A percentile compares a stretch with the other conserved stretches of the same genome.
Evolutionary conservation across 2,888 invertebrate species (phyloP).

Genomic region (Teinopalpus imperialis): DNA sequence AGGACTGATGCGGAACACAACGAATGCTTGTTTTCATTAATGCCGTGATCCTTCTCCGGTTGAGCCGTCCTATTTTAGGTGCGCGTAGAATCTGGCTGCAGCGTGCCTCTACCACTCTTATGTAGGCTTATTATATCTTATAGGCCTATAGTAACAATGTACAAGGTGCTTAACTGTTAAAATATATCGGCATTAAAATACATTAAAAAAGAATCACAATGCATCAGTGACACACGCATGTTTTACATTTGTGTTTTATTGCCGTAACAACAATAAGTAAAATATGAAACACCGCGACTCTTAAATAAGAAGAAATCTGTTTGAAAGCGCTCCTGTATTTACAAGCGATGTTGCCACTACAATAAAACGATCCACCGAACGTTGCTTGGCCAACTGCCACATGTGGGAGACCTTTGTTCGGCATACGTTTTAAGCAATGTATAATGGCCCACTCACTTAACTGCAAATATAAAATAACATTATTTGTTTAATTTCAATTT

Average conservation of each 20-base stretch:
- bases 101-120: no score
- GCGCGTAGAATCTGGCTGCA: no score
- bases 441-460: neutral
- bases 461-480: neutral
- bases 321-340: neutral
- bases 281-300: neutral
- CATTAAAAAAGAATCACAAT: conserved; percentile 8
- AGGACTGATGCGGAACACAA: no score
- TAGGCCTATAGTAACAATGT: no score
- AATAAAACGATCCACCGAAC: conserved; percentile 10
- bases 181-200: no score
- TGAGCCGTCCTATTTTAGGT: no score
- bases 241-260: conserved; percentile 12
- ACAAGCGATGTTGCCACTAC: conserved; percentile 12
- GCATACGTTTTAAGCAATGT: conserved; percentile 3
- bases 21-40: no score
- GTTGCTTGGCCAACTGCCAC: conserved; percentile 25
- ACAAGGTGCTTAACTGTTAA: no score
- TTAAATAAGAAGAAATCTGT: conserved; percentile 7
- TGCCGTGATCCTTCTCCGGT: no score
- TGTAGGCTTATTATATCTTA: no score
- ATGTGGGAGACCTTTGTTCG: conserved; percentile 9
- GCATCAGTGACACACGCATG: conserved; percentile 4
- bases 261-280: conserved; percentile 4
- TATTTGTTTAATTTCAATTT: no score